Evolutionary conservation across 2,888 invertebrate genomes (phyloP).

Genomic region (Eucera pruinosa): DNA sequence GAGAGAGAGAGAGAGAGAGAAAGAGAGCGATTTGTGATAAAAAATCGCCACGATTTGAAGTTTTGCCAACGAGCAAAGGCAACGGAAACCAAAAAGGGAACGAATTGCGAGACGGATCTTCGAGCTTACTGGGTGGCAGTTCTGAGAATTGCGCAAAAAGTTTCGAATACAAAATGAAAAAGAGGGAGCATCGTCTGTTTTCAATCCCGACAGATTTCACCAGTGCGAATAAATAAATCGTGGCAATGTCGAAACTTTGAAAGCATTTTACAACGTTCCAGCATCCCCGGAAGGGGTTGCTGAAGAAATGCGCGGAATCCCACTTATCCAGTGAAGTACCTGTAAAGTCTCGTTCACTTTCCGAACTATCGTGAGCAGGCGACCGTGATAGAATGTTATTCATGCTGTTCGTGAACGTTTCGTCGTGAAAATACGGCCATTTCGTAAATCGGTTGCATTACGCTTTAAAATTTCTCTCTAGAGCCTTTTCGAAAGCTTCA

Average conservation of each 20-base stretch:
- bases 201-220: conserved; percentile 56
- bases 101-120: conserved; percentile 4
- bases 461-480: conserved; percentile 2
- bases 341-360: conserved; percentile 74
- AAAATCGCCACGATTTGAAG: conserved; percentile 13
- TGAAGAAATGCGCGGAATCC: conserved; percentile 66
- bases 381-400: conserved; percentile 57
- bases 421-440: conserved; percentile 26
- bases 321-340: conserved; percentile 79
- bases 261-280: conserved; percentile 72
- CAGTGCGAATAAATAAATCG: conserved; percentile 72
- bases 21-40: no score
- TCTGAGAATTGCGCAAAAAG: background rate
- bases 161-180: conserved; percentile 34
- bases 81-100: background rate
- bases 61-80: conserved; percentile 14
- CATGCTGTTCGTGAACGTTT: conserved; percentile 44
- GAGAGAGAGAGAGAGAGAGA: no score
- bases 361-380: conserved; percentile 41
- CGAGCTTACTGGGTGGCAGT: conserved; percentile 16
- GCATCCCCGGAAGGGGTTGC: conserved; percentile 57
- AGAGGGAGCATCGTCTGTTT: conserved; percentile 36
- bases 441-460: conserved; percentile 39
- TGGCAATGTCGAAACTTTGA: conserved; percentile 74
- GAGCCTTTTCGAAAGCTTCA: background rate